Conservation (phyloP, 2,797 vertebrate species). For the Xiphophorus birchmanni region DNA sequence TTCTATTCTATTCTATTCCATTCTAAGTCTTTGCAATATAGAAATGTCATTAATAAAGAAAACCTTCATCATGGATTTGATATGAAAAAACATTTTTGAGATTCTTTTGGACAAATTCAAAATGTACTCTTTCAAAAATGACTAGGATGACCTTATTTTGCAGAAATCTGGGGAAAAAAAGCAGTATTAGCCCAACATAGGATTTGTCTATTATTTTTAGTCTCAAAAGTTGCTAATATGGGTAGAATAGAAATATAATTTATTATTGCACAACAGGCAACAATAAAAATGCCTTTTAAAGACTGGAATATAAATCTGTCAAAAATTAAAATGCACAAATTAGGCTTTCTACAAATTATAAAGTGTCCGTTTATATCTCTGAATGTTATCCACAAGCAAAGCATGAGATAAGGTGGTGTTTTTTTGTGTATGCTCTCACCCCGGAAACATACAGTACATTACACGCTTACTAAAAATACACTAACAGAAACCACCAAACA, state of each 20-base stretch:
- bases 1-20: too few relatives aligned
- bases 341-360: conserved; percentile 50
- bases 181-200: background rate
- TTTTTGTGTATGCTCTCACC: conserved; percentile 63
- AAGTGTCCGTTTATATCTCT: conserved; percentile 18
- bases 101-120: background rate
- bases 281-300: background rate
- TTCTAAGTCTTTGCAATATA: background rate
- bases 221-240: background rate
- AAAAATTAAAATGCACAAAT: conserved; percentile 17
- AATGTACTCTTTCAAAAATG: background rate
- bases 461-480: conserved; percentile 69
- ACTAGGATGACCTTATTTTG: background rate
- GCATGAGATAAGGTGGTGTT: conserved; percentile 25
- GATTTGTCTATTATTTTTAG: background rate
- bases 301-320: conserved; percentile 6
- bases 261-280: too few relatives aligned
- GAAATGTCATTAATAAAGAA: background rate
- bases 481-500: conserved; percentile 56
- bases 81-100: background rate
- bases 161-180: background rate
- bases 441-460: conserved; percentile 66
- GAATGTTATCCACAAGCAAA: conserved; percentile 41
- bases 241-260: too few relatives aligned
- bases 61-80: background rate